Evolutionary conservation across 2,888 invertebrate species (phyloP).

Genomic region (Drosophila phalerata): DNA sequence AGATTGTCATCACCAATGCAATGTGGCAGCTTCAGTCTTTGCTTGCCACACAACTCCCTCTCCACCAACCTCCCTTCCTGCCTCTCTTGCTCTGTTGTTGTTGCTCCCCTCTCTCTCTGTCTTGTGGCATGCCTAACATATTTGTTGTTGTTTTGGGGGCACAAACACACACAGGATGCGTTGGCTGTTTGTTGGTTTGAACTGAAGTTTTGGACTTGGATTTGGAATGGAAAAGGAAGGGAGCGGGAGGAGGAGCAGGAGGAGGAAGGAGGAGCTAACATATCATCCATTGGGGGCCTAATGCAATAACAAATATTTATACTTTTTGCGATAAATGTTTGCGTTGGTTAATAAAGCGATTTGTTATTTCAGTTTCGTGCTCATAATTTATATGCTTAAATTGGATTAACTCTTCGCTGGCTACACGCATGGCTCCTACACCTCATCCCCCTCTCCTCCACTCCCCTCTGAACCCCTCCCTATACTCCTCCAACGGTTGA

Average conservation of each 20-base stretch:
- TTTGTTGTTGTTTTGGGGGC: constrained; percentile 21
- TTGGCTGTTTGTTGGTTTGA: constrained; percentile 8
- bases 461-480: no score
- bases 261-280: neutral
- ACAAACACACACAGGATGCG: constrained; percentile 47
- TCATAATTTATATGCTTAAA: constrained; percentile 79
- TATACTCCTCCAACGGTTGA: neutral
- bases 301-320: constrained; percentile 85
- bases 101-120: neutral
- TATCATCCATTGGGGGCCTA: constrained; percentile 50
- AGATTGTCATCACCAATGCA: constrained; percentile 71
- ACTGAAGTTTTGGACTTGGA: constrained; percentile 12
- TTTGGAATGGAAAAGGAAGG: no score
- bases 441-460: neutral
- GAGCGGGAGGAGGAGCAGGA: no score
- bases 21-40: constrained; percentile 20
- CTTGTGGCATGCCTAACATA: constrained; percentile 39
- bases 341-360: constrained; percentile 82
- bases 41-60: neutral
- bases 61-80: neutral
- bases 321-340: constrained; percentile 84
- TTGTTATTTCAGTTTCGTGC: constrained; percentile 79
- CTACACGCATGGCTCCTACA: constrained; percentile 41
- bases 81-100: neutral
- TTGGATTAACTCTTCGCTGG: constrained; percentile 69